Evolutionary conservation across 1,140 invertebrate genomes (phyloP).

Genomic region (Anastatus disparis): DNA sequence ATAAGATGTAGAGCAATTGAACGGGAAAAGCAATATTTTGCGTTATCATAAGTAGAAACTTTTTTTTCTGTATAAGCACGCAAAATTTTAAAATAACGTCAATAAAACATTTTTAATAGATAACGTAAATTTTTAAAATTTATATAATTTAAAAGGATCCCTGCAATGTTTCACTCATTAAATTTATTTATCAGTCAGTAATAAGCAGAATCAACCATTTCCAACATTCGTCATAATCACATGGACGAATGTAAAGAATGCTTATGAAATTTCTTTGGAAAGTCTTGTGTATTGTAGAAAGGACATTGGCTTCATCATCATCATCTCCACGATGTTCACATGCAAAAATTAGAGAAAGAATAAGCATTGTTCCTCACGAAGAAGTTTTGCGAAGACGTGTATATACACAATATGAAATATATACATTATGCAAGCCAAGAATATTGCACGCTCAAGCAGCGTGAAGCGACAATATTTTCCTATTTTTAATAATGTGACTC

Average conservation of each 20-base stretch:
- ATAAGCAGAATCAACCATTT: no score
- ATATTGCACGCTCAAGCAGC: background rate
- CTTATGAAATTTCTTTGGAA: slow-evolving; percentile 6
- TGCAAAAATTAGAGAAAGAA: slow-evolving; percentile 30
- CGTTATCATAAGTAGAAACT: no score
- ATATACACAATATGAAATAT: background rate
- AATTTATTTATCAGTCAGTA: no score
- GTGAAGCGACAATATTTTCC: background rate
- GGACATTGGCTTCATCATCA: slow-evolving; percentile 17
- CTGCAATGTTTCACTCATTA: no score
- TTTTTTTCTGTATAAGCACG: no score
- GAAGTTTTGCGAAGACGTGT: background rate
- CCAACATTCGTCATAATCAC: background rate
- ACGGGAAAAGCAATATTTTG: no score
- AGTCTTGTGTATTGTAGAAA: slow-evolving; percentile 18
- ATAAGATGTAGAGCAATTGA: no score
- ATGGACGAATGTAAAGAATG: slow-evolving; percentile 6
- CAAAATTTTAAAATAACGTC: no score
- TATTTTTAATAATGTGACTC: no score
- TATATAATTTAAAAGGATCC: no score
- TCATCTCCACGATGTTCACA: background rate
- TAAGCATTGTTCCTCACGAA: slow-evolving; percentile 15
- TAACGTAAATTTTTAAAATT: no score
- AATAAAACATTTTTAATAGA: no score
- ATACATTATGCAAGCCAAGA: slow-evolving; percentile 2